A percentile compares a stretch with the other conserved stretches of the same genome.
Evolutionary conservation across 2,797 vertebrate genomes (phyloP).

Genomic region (Diceros bicornis): DNA sequence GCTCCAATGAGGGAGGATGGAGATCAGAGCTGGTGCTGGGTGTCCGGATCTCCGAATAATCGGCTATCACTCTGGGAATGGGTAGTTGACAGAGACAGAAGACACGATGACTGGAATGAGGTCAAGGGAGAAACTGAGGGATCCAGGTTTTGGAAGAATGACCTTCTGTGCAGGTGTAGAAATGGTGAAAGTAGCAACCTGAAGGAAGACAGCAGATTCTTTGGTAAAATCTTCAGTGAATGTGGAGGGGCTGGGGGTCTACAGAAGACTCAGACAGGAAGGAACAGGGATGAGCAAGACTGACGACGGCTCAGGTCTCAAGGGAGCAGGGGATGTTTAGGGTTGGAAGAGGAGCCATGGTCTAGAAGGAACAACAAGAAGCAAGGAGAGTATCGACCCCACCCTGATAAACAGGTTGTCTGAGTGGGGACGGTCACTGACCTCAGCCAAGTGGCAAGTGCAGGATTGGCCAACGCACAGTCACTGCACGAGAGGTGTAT

Average conservation of each 20-base stretch:
- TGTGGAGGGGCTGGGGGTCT: fast-evolving
- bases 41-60: too few relatives aligned
- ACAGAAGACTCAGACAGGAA: not conserved
- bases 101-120: not conserved
- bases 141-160: not conserved
- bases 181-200: too few relatives aligned
- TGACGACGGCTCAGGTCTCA: not conserved
- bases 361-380: not conserved
- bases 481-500: too few relatives aligned
- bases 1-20: fast-evolving
- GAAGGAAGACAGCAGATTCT: not conserved
- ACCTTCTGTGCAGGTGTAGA: not conserved
- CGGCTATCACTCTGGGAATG: fast-evolving
- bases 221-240: not conserved
- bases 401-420: too few relatives aligned
- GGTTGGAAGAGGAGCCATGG: too few relatives aligned
- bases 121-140: not conserved
- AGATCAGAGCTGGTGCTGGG: not conserved
- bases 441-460: not conserved
- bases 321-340: not conserved
- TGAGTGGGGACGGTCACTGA: too few relatives aligned
- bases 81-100: fast-evolving
- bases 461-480: not conserved
- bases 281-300: fast-evolving
- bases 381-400: fast-evolving